phyloP scores from a whole-genome alignment of 1,140 invertebrate species.

The Papilio polytes region DNA sequence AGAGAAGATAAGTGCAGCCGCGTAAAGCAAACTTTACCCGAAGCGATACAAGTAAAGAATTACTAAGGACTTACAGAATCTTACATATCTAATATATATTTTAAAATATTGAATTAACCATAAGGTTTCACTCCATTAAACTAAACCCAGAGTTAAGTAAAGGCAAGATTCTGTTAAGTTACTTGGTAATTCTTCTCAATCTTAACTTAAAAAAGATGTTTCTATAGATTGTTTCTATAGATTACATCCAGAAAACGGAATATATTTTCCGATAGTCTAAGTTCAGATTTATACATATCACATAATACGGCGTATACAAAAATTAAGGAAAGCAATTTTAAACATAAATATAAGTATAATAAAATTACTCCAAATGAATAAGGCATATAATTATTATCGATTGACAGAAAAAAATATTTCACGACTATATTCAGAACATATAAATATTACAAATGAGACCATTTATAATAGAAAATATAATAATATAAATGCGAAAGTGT shows the following conservation, averaged over 20 bases:
- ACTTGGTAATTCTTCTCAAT: neutral
- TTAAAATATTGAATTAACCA: neutral
- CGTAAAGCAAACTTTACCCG: conserved; percentile 48
- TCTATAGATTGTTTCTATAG: no score
- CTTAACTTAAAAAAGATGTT: neutral
- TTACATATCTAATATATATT: neutral
- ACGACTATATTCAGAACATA: neutral
- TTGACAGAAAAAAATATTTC: no score
- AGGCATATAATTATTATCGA: neutral
- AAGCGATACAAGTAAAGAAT: conserved; percentile 43
- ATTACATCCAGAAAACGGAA: no score
- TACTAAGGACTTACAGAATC: conserved; percentile 6
- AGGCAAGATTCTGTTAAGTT: neutral
- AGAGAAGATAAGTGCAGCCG: conserved; percentile 41
- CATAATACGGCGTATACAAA: neutral
- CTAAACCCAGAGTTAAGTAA: neutral
- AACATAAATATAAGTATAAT: neutral
- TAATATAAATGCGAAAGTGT: no score
- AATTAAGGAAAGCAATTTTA: neutral
- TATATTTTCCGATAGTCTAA: neutral
- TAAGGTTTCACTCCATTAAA: neutral
- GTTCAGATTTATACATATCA: conserved; percentile 15
- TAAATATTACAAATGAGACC: neutral
- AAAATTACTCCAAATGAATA: neutral
- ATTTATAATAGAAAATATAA: no score